Conservation (phyloP, 2,113 vertebrate genomes). For the Nannospalax galili region DNA sequence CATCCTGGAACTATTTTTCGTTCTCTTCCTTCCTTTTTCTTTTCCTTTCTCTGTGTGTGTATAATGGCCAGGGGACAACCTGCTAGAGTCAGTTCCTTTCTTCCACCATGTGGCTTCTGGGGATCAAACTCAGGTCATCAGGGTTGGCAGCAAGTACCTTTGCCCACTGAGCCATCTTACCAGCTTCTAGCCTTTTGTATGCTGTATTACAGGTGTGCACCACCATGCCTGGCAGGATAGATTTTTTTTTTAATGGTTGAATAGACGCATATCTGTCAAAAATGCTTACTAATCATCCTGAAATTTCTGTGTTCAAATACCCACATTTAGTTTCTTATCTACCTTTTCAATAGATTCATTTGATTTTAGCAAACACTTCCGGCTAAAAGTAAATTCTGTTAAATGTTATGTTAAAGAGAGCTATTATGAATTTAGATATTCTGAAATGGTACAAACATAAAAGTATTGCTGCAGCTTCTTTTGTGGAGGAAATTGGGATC, state of each 20-base stretch:
- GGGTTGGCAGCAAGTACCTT: neutral
- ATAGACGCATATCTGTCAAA: neutral
- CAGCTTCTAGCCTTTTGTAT: neutral
- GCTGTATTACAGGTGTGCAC: neutral
- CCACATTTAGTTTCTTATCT: neutral
- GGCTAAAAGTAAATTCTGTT: neutral
- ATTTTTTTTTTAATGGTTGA: neutral
- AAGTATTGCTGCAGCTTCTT: neutral
- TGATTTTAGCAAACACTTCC: slow-evolving; percentile 36
- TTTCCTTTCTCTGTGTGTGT: too few relatives aligned
- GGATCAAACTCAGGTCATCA: neutral
- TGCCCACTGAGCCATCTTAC: neutral
- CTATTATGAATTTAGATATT: neutral
- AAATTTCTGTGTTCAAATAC: neutral
- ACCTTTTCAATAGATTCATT: neutral
- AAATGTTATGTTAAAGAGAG: neutral
- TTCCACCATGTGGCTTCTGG: neutral
- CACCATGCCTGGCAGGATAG: neutral
- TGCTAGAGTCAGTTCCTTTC: neutral
- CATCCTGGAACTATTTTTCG: too few relatives aligned
- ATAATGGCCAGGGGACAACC: neutral
- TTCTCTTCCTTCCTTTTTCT: too few relatives aligned
- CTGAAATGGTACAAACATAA: neutral
- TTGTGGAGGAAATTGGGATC: neutral
- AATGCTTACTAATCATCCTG: neutral